phyloP scores from a whole-genome alignment of 2,113 vertebrate species.

The Todiramphus saurophagus region DNA sequence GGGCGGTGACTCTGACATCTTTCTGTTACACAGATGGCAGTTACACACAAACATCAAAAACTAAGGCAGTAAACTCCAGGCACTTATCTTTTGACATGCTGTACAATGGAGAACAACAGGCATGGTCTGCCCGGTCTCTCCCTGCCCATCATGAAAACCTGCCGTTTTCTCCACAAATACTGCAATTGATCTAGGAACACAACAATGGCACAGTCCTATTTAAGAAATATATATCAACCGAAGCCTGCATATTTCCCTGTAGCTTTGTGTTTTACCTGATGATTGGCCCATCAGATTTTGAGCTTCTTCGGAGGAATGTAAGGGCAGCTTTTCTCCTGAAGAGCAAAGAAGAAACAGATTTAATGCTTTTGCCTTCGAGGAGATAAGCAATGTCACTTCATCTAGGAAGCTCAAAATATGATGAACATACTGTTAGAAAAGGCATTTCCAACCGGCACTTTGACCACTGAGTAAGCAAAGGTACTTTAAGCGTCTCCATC shows the following conservation, averaged over 20 bases:
- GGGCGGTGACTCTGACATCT: not conserved
- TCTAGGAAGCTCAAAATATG: slow-evolving; percentile 86
- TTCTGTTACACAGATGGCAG: not conserved
- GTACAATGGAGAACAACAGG: not conserved
- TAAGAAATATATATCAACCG: not conserved
- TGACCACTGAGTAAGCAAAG: not conserved
- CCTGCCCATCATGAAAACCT: not conserved
- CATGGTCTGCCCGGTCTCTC: not conserved
- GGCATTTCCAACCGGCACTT: slow-evolving; percentile 10
- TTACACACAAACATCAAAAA: not conserved
- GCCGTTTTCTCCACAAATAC: not conserved
- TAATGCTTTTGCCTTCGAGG: slow-evolving; percentile 83
- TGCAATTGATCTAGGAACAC: not conserved
- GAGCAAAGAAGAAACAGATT: slow-evolving; percentile 85
- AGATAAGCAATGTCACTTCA: slow-evolving; percentile 83
- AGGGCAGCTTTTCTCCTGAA: slow-evolving; percentile 88
- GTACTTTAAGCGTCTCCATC: not conserved
- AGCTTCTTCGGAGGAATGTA: slow-evolving; percentile 89
- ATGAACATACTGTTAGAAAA: slow-evolving; percentile 63
- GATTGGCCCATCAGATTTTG: slow-evolving; percentile 87
- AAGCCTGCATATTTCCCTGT: slow-evolving; percentile 44
- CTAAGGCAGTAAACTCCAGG: not conserved
- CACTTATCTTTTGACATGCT: not conserved
- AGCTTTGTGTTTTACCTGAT: slow-evolving; percentile 78
- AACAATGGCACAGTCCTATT: not conserved